Conservation (phyloP, 2,888 invertebrate genomes). For the Globia sparganii region DNA sequence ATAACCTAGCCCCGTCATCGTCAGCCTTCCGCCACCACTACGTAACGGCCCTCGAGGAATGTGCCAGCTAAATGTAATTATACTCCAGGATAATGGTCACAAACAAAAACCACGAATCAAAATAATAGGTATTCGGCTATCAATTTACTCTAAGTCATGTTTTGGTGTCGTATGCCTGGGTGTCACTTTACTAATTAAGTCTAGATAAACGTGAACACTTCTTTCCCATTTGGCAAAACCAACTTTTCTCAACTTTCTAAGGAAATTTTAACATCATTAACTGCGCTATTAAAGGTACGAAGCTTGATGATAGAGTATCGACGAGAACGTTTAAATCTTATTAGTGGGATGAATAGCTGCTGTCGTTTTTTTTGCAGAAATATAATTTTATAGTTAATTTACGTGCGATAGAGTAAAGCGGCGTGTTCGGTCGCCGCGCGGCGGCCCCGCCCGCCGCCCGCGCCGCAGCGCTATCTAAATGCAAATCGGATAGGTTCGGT, state of each 20-base stretch:
- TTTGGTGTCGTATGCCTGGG: constrained; percentile 18
- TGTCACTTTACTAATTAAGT: constrained; percentile 45
- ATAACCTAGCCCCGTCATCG: constrained; percentile 76
- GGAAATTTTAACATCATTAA: constrained; percentile 65
- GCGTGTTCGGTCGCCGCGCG: constrained; percentile 61
- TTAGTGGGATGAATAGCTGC: constrained; percentile 75
- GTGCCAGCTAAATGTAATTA: constrained; percentile 41
- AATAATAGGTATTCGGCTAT: constrained; percentile 11
- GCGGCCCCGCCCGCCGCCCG: constrained; percentile 70
- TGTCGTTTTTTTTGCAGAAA: constrained; percentile 75
- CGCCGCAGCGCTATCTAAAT: constrained; percentile 87
- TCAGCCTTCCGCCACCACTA: constrained; percentile 73
- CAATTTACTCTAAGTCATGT: constrained; percentile 29
- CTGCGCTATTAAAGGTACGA: constrained; percentile 61
- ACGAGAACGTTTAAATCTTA: constrained; percentile 79
- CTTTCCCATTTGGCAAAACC: constrained; percentile 43
- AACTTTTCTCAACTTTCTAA: constrained; percentile 67
- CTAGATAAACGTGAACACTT: constrained; percentile 31
- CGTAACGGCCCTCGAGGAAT: constrained; percentile 68
- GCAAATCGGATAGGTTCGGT: constrained; percentile 90
- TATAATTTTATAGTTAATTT: constrained; percentile 87
- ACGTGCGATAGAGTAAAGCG: constrained; percentile 84
- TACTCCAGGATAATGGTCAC: constrained; percentile 27
- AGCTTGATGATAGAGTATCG: constrained; percentile 67
- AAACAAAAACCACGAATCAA: constrained; percentile 23